phyloP scores from a whole-genome alignment of 64 coral and sea anemone genomes.

The Actinia tenebrosa region DNA sequence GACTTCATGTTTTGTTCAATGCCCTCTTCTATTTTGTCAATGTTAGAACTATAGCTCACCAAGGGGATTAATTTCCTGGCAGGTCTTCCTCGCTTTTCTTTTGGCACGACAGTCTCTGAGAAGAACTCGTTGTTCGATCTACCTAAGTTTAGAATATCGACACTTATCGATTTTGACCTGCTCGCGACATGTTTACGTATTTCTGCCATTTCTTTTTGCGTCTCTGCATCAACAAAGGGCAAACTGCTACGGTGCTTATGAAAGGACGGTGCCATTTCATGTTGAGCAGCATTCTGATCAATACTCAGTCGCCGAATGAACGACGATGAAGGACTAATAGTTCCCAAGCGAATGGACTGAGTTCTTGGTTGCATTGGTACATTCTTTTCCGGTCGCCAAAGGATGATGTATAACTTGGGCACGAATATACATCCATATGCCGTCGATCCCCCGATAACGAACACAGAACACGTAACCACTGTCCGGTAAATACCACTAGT shows the following conservation, averaged over 20 bases:
- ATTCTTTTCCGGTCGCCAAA: slow-evolving; percentile 80
- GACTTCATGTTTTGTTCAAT: background rate
- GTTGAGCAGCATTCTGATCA: background rate
- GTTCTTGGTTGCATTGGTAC: slow-evolving; percentile 47
- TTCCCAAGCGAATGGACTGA: slow-evolving; percentile 32
- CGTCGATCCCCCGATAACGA: slow-evolving; percentile 59
- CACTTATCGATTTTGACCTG: background rate
- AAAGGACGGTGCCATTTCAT: background rate
- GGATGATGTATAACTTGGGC: slow-evolving; percentile 68
- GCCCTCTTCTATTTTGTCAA: background rate
- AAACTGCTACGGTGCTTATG: background rate
- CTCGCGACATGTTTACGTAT: background rate
- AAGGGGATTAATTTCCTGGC: background rate
- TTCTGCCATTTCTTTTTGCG: background rate
- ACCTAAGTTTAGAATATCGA: background rate
- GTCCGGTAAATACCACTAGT: slow-evolving; percentile 74
- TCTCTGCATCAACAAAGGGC: background rate
- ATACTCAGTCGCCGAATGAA: background rate
- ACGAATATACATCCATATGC: slow-evolving; percentile 76
- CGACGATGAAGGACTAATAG: slow-evolving; percentile 34
- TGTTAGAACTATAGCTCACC: background rate
- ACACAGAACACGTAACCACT: slow-evolving; percentile 71
- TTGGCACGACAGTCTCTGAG: background rate
- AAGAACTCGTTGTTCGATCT: background rate
- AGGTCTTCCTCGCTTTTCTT: background rate